Conservation (phyloP, 2,797 vertebrate genomes). For the Coregonus sp. region DNA sequence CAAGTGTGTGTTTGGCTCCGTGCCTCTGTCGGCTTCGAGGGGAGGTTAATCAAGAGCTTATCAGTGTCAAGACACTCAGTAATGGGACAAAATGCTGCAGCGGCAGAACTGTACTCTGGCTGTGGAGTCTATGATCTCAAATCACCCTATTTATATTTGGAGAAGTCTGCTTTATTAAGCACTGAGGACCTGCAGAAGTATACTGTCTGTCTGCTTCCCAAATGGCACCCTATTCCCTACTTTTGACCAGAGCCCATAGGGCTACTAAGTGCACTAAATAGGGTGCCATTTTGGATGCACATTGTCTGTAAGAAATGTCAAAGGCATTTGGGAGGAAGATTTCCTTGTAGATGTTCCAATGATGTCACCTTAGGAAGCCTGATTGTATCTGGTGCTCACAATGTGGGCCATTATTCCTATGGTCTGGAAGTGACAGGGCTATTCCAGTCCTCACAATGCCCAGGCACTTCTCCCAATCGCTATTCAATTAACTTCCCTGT, state of each 20-base stretch:
- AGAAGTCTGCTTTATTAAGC: neutral
- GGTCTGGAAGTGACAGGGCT: slow-evolving; percentile 32
- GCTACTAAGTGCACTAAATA: neutral
- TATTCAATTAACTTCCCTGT: slow-evolving; percentile 51
- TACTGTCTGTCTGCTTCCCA: slow-evolving; percentile 6
- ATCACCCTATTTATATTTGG: slow-evolving; percentile 3
- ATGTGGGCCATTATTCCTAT: slow-evolving; percentile 39
- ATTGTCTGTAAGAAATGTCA: neutral
- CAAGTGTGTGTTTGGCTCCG: slow-evolving; percentile 7
- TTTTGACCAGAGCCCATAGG: neutral
- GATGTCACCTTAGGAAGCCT: slow-evolving; percentile 35
- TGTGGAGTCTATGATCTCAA: neutral
- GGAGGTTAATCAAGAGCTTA: slow-evolving; percentile 34
- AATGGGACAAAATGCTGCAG: slow-evolving; percentile 15
- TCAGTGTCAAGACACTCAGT: slow-evolving; percentile 13
- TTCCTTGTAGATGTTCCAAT: slow-evolving; percentile 22
- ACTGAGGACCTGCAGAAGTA: neutral
- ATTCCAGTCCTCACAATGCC: slow-evolving; percentile 36
- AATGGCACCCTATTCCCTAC: neutral
- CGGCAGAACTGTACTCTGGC: neutral
- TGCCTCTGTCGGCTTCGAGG: slow-evolving; percentile 12
- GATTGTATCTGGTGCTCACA: slow-evolving; percentile 43
- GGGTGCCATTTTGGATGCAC: neutral
- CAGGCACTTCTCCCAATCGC: slow-evolving; percentile 31
- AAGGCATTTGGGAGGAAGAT: slow-evolving; percentile 26